Percentiles rank a stretch among this genome's conserved stretches.
phyloP scores from a whole-genome alignment of 1,140 invertebrate genomes.

The Helicoverpa zea region DNA sequence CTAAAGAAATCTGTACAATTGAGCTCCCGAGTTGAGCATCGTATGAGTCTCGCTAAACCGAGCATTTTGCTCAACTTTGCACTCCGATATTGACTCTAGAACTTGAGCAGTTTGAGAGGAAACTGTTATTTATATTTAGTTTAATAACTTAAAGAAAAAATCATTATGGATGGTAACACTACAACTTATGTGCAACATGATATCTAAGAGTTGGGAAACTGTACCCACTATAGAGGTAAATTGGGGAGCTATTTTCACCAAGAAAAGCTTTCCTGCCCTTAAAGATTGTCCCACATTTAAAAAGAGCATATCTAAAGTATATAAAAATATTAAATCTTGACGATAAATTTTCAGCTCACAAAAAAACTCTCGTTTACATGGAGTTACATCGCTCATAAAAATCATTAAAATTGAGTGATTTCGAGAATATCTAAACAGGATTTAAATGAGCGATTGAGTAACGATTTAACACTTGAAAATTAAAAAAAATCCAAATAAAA shows the following conservation, averaged over 20 bases:
- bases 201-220: background rate
- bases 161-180: constrained; percentile 44
- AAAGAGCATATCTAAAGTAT: too few relatives aligned
- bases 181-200: constrained; percentile 6
- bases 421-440: background rate
- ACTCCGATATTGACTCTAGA: constrained; percentile 35
- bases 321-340: too few relatives aligned
- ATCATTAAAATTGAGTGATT: constrained; percentile 3
- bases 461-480: background rate
- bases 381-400: background rate
- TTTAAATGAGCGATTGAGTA: background rate
- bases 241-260: too few relatives aligned
- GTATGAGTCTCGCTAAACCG: constrained; percentile 12
- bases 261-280: too few relatives aligned
- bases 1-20: constrained; percentile 39
- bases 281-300: too few relatives aligned
- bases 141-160: constrained; percentile 34
- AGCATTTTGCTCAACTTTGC: background rate
- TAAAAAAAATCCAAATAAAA: background rate
- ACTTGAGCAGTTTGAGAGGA: background rate
- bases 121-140: background rate
- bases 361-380: too few relatives aligned
- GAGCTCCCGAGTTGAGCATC: constrained; percentile 34
- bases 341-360: too few relatives aligned
- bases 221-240: too few relatives aligned